These are phyloP conservation scores for Staurois parvus DNA, from an alignment of 2,797 vertebrate species.

Conservation along the genomic window DNA sequence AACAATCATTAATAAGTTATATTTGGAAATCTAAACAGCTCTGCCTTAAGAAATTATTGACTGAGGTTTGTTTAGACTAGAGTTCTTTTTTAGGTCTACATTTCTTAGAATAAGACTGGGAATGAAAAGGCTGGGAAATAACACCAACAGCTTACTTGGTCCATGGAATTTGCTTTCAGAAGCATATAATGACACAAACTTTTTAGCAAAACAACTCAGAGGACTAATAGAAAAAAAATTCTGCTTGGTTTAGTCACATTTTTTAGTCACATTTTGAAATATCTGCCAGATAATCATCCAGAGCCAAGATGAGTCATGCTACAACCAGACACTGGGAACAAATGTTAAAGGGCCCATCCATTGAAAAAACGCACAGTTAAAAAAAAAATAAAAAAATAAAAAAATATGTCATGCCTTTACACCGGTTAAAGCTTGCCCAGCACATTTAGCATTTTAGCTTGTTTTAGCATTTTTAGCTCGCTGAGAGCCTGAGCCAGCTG, in stretches of 20 bases:
- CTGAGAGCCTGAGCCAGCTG: too few species aligned
- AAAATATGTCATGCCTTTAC: too few species aligned
- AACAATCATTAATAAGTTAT: too few species aligned
- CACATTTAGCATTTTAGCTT: too few species aligned
- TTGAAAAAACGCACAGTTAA: too few species aligned
- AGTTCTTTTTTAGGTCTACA: not conserved
- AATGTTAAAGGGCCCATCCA: slow-evolving; percentile 35
- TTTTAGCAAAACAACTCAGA: slow-evolving; percentile 51
- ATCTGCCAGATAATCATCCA: slow-evolving; percentile 54
- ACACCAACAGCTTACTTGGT: not conserved
- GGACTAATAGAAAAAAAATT: slow-evolving; percentile 58
- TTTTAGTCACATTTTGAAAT: slow-evolving; percentile 57
- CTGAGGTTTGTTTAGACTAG: too few species aligned
- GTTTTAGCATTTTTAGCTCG: too few species aligned
- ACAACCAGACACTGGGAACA: slow-evolving; percentile 61
- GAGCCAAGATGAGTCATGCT: slow-evolving; percentile 57
- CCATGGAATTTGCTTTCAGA: slow-evolving; percentile 24
- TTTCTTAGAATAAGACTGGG: not conserved
- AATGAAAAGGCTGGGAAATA: not conserved
- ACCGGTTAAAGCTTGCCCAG: too few species aligned
- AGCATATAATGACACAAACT: slow-evolving; percentile 41
- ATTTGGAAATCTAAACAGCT: too few species aligned
- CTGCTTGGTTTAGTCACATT: slow-evolving; percentile 58
- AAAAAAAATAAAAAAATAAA: too few species aligned
- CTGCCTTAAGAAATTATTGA: too few species aligned